These are phyloP conservation scores for Vidua macroura DNA, from an alignment of 2,113 vertebrate genomes.

Conservation along the genomic window DNA sequence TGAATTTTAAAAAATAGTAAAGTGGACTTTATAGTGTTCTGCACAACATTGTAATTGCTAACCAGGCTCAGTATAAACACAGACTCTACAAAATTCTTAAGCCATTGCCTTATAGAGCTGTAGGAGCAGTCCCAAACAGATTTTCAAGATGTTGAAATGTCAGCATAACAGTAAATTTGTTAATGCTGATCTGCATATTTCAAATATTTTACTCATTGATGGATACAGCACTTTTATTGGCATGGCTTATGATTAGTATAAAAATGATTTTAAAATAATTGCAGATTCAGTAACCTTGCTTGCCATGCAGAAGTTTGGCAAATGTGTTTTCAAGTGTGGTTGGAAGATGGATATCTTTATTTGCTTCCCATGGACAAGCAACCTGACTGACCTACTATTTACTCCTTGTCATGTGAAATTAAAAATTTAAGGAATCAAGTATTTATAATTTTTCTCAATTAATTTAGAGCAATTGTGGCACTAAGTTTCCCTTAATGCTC, in stretches of 20 bases:
- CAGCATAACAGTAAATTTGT: not conserved
- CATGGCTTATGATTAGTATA: not conserved
- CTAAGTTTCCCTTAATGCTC: not conserved
- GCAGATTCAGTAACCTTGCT: not conserved
- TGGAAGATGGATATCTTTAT: not conserved
- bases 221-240: not conserved
- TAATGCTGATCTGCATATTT: not conserved
- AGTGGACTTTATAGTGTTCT: not conserved
- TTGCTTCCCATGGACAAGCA: not conserved
- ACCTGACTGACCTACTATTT: not conserved
- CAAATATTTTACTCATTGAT: not conserved
- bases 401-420: not conserved
- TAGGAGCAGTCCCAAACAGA: not conserved
- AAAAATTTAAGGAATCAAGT: not conserved
- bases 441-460: not conserved
- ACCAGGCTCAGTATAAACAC: not conserved
- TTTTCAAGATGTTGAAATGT: not conserved
- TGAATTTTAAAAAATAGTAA: not conserved
- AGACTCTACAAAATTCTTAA: not conserved
- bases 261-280: not conserved
- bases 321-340: not conserved
- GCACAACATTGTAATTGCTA: not conserved
- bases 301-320: not conserved
- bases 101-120: not conserved
- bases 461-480: not conserved